Base-by-base conservation (phyloP, 2,113 vertebrate species). In the Periophthalmodon schlosseri region DNA sequence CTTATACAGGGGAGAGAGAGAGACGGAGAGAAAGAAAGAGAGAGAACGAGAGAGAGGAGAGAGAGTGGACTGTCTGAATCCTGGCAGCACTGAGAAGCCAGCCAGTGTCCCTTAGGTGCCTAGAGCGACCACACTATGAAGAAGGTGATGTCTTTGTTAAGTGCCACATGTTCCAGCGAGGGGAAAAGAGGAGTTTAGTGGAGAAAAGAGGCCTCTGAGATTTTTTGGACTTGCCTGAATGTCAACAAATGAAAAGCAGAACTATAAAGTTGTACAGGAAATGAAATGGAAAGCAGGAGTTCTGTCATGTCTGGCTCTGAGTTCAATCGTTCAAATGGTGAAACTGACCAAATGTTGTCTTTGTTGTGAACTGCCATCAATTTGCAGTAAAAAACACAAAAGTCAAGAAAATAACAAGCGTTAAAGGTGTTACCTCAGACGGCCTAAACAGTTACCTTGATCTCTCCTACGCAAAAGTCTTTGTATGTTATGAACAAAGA, bases 71-170 rank as follows among this genome's bases (percentile, higher is more conserved):
- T 91, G 89, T 90, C 89, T 91, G 84, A 84, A 88, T 89, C 49
- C 82, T 90, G 91, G 89, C 87, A 92, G 89, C 86, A 77, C 84
- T 78, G 74, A 80, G 79, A 85, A 90, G 85, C 80, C 85, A 91
- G 88, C 79, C 81, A 77, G 81, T 47, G 88, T 92, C 91, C 88
- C 90, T 86, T n/a, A 89, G 90, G 88, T 71, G 71, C 88, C 86
- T 78, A 85, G 80, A 87, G 87, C 83, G 87, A 89, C 88, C 87
- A 85, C 88, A 83, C 77, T 77, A 73, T 65, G 69, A 87, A 79
- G 85, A 87, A 79, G 85, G 71, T 90, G 91, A 92, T 91, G 90
- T 91, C 90, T 92, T 85, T 91, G 90, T 91, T 92, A 88, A 71
- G 83, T 88, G 89, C 83, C 89, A 88, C 87, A 80, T 87, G 86